Evolutionary conservation across 2,888 invertebrate species (phyloP).

Genomic region (Stenichneumon culpator): DNA sequence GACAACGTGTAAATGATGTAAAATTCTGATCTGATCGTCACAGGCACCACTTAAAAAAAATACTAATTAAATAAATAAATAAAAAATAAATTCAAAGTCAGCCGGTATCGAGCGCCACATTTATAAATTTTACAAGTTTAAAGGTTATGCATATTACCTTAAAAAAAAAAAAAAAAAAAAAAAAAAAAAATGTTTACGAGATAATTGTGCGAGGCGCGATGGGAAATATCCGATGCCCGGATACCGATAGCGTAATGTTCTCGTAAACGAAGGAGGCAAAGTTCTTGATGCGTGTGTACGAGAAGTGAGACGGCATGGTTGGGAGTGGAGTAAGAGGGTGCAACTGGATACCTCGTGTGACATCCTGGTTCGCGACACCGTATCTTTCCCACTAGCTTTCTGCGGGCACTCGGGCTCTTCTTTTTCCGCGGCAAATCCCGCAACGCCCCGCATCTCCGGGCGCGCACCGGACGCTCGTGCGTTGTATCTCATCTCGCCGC

Average conservation of each 20-base stretch:
- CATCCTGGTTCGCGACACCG: conserved; percentile 71
- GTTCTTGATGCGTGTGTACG: conserved; percentile 23
- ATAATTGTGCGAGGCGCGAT: conserved; percentile 5
- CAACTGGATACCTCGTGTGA: conserved; percentile 76
- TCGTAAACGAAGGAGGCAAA: not conserved
- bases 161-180: not conserved
- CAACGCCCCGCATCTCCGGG: conserved; percentile 37
- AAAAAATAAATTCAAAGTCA: no score
- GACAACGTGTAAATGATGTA: no score
- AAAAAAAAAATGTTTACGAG: not conserved
- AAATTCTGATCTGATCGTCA: no score
- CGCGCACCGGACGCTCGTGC: conserved; percentile 52
- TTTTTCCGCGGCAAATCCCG: conserved; percentile 59
- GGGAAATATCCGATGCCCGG: conserved; percentile 13
- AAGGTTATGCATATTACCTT: not conserved
- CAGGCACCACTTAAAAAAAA: no score
- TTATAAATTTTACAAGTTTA: no score
- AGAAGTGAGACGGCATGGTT: conserved; percentile 11
- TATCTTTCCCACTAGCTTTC: conserved; percentile 62
- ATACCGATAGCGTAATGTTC: conserved; percentile 2
- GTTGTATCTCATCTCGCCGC: conserved; percentile 47
- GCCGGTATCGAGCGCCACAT: no score
- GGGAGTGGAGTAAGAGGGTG: conserved; percentile 56
- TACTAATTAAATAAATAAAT: no score
- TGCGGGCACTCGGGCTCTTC: conserved; percentile 39